Evolutionary conservation across 2,888 invertebrate genomes (phyloP), one percentile per base, ranked within the genome.

Genomic region (Aquatica leii): DNA sequence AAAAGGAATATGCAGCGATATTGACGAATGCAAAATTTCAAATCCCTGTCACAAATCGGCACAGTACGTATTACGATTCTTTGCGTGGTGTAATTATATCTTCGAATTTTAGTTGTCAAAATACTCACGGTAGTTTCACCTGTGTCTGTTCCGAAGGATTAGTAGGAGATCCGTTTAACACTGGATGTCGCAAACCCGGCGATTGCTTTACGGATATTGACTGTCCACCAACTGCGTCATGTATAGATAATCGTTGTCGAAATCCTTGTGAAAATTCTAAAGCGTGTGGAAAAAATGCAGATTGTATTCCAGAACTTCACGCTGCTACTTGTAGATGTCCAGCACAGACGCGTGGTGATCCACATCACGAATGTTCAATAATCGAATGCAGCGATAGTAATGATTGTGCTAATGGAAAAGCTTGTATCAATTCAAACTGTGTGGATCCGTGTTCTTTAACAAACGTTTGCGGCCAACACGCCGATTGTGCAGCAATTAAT

Each of bases 11-110:
- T 95, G 95, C 76, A 85, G 87, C 71, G 95, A 95, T 80, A 83
- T 93, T 50, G 87, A 96, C 73, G 95, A 95, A 82, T 96, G 96
- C 74, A 71, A 84, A 8, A 73, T 71, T 17, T 82, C 84, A 11
- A 88, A 88, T 70, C 94, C 95, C 41, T 96, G 95, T 73, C 93
- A 94, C 72, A 77, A 86, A 21, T 88, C 92, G 65, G 92, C 95
- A 11, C 83, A 86, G 76, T 87, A 80, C 80, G 80, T 78, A 3
- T n/a, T n/a, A n/a, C n/a, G n/a, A n/a, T n/a, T n/a, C n/a, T n/a
- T n/a, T n/a, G n/a, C n/a, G n/a, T n/a, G n/a, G n/a, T n/a, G n/a
- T n/a, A n/a, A n/a, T n/a, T n/a, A n/a, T n/a, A n/a, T n/a, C n/a
- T n/a, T n/a, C n/a, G 35, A 20, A 18, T 59, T 65, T 53, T 46